Conservation (phyloP, 1,140 invertebrate species). For the Cecropterus lyciades region DNA sequence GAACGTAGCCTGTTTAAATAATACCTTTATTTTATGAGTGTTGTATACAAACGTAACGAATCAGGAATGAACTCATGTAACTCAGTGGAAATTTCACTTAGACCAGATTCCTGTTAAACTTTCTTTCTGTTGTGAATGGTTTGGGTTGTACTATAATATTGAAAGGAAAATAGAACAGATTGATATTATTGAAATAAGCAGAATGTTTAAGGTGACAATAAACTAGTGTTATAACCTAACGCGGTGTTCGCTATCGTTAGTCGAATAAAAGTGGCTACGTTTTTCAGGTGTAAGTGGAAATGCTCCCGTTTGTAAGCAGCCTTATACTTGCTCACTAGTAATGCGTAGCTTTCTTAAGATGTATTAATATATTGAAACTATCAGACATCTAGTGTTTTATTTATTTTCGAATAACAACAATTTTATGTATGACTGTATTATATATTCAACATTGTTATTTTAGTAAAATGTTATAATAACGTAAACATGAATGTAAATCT, state of each 20-base stretch:
- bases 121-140: not conserved
- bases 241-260: slow-evolving; percentile 1
- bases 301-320: slow-evolving; percentile 52
- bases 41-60: not conserved
- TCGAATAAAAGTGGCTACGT: slow-evolving; percentile 39
- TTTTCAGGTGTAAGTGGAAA: slow-evolving; percentile 42
- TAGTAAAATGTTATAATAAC: too few relatives aligned
- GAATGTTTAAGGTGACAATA: slow-evolving; percentile 5
- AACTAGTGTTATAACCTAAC: slow-evolving; percentile 1
- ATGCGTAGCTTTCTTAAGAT: slow-evolving; percentile 35
- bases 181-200: not conserved
- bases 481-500: too few relatives aligned
- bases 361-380: slow-evolving; percentile 13
- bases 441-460: not conserved
- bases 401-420: not conserved
- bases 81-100: not conserved
- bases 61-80: slow-evolving; percentile 3
- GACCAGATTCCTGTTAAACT: not conserved
- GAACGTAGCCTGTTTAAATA: slow-evolving; percentile 41
- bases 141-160: not conserved
- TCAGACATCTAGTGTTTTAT: slow-evolving; percentile 3
- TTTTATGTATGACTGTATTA: too few relatives aligned
- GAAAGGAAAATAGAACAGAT: too few relatives aligned
- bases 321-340: slow-evolving; percentile 52
- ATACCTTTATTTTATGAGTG: not conserved